phyloP scores from a whole-genome alignment of 2,113 vertebrate species.

The Myotis lucifugus region DNA sequence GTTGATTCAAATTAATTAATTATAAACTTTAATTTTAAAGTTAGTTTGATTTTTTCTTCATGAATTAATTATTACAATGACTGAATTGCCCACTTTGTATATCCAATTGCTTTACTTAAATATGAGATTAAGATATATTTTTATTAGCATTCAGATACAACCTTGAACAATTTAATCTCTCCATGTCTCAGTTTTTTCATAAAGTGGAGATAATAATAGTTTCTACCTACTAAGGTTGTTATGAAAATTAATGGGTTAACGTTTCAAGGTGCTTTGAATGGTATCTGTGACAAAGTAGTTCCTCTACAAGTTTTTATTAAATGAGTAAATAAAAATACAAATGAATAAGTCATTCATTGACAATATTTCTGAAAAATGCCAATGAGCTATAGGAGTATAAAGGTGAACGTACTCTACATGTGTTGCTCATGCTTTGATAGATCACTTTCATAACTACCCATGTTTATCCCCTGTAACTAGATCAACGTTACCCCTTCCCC shows the following conservation, averaged over 20 bases:
- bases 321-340: background rate
- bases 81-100: background rate
- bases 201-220: background rate
- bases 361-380: background rate
- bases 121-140: background rate
- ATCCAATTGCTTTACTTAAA: background rate
- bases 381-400: background rate
- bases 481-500: background rate
- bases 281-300: background rate
- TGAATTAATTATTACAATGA: background rate
- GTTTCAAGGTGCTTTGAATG: background rate
- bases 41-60: background rate
- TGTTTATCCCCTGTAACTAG: background rate
- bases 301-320: background rate
- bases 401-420: background rate
- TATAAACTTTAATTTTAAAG: constrained; percentile 15
- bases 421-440: background rate
- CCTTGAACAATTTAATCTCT: background rate
- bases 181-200: background rate
- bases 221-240: background rate
- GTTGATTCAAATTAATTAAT: background rate
- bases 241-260: background rate
- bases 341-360: background rate
- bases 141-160: background rate
- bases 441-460: background rate